Percentiles rank a stretch among this genome's conserved stretches.
These are phyloP conservation scores for Plectrocnemia conspersa DNA, from an alignment of 1,140 invertebrate genomes.

Conservation along the genomic window DNA sequence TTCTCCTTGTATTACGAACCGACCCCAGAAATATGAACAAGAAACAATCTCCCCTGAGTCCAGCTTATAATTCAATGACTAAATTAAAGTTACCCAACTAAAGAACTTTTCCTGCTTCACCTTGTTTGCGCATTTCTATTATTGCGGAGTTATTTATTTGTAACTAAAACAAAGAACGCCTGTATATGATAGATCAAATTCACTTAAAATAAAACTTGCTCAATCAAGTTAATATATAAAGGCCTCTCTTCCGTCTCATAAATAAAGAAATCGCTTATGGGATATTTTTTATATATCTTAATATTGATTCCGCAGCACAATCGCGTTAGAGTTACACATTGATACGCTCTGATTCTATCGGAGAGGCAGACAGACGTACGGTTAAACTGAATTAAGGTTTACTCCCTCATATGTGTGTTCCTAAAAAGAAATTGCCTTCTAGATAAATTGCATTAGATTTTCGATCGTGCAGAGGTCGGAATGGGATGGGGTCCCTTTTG, in stretches of 20 bases:
- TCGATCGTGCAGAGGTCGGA: conserved; percentile 11
- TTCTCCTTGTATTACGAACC: not conserved
- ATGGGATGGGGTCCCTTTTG: not conserved
- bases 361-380: conserved; percentile 11
- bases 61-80: conserved; percentile 11
- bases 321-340: conserved; percentile 4
- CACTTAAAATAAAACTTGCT: too few species aligned
- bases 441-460: conserved; percentile 26
- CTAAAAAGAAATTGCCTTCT: conserved; percentile 15
- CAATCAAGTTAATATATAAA: too few species aligned
- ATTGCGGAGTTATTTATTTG: too few species aligned
- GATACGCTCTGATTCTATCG: conserved; percentile 3
- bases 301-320: conserved; percentile 2
- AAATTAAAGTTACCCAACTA: conserved; percentile 16
- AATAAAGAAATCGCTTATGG: too few species aligned
- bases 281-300: too few species aligned
- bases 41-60: conserved; percentile 1
- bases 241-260: conserved; percentile 1
- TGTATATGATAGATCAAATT: not conserved
- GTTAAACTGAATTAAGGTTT: conserved; percentile 28
- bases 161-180: too few species aligned
- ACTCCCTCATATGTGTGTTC: conserved; percentile 7
- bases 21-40: not conserved
- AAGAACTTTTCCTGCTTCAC: not conserved
- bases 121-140: too few species aligned